Evolutionary conservation across 2,113 vertebrate genomes (phyloP).

Genomic region (Calidris pygmaea): DNA sequence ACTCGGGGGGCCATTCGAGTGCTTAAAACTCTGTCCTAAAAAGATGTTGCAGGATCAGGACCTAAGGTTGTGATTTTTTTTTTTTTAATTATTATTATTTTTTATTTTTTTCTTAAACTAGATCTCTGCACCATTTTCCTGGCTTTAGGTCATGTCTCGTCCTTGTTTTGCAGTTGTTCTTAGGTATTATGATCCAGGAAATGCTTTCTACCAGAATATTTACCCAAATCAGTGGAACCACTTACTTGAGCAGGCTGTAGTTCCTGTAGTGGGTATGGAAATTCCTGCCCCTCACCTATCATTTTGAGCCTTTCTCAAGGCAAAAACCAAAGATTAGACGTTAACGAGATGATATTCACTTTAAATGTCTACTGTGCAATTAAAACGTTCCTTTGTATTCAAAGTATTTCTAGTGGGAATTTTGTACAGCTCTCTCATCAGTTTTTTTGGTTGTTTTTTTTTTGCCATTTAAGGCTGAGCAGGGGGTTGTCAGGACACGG

Average conservation of each 20-base stretch:
- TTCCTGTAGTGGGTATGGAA: background rate
- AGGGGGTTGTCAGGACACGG: background rate
- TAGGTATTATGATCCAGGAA: background rate
- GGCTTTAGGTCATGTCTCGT: background rate
- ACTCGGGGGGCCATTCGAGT: background rate
- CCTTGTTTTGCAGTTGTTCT: background rate
- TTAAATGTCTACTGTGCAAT: slow-evolving; percentile 40
- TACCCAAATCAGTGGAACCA: background rate
- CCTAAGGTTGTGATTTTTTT: background rate
- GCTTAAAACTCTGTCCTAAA: background rate
- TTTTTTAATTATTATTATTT: no score
- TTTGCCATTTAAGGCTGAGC: background rate
- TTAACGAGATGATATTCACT: background rate
- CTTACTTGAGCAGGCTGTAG: background rate
- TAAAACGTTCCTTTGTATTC: slow-evolving; percentile 2
- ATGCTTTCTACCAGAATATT: background rate
- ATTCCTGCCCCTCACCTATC: background rate
- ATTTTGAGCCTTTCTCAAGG: slow-evolving; percentile 35
- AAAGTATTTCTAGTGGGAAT: background rate
- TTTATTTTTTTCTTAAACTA: background rate
- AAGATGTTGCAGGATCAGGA: background rate
- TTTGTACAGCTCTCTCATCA: background rate
- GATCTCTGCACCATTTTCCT: background rate
- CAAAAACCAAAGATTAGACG: slow-evolving; percentile 73
- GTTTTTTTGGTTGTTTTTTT: background rate